These are phyloP conservation scores for Drosophila greeni DNA, from an alignment of 2,888 invertebrate species.

Conservation along the genomic window DNA sequence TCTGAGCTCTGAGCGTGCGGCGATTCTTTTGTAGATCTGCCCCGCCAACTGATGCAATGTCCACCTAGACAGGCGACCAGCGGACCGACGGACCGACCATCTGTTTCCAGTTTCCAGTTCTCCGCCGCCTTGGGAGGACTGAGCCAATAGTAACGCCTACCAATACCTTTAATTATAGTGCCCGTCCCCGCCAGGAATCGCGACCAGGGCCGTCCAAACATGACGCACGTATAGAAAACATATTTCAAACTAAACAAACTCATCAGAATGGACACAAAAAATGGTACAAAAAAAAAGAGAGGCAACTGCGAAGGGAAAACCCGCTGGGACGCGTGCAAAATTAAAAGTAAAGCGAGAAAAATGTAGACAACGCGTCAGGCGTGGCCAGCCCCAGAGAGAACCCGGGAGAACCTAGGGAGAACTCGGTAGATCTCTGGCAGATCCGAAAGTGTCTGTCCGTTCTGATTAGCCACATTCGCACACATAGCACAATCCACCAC, in stretches of 20 bases:
- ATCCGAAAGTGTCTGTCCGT: constrained; percentile 26
- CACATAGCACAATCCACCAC: constrained; percentile 13
- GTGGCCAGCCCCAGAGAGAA: constrained; percentile 29
- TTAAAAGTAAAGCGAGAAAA: constrained; percentile 68
- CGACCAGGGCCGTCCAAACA: constrained; percentile 54
- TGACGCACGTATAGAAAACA: constrained; percentile 75
- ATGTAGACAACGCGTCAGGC: constrained; percentile 47
- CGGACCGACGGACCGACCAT: constrained; percentile 9
- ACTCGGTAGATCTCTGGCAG: constrained; percentile 12
- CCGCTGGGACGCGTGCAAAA: constrained; percentile 66
- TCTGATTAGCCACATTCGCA: constrained; percentile 37
- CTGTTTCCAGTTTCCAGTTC: constrained; percentile 11
- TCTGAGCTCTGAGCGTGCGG: constrained; percentile 31
- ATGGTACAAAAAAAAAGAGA: not conserved
- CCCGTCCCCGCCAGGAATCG: constrained; percentile 46
- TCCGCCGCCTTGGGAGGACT: constrained; percentile 20
- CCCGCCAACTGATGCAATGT: constrained; percentile 58
- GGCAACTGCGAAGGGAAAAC: constrained; percentile 26
- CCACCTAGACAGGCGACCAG: constrained; percentile 24
- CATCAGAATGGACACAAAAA: constrained; percentile 56
- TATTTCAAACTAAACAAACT: constrained; percentile 74
- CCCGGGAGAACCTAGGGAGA: constrained; percentile 7
- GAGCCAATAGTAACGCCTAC: constrained; percentile 74
- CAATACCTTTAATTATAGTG: constrained; percentile 74
- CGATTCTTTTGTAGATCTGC: constrained; percentile 48